Evolutionary conservation across 2,888 invertebrate genomes (phyloP), one percentile per base, ranked within the genome.

Genomic region (Conistra vaccinii): DNA sequence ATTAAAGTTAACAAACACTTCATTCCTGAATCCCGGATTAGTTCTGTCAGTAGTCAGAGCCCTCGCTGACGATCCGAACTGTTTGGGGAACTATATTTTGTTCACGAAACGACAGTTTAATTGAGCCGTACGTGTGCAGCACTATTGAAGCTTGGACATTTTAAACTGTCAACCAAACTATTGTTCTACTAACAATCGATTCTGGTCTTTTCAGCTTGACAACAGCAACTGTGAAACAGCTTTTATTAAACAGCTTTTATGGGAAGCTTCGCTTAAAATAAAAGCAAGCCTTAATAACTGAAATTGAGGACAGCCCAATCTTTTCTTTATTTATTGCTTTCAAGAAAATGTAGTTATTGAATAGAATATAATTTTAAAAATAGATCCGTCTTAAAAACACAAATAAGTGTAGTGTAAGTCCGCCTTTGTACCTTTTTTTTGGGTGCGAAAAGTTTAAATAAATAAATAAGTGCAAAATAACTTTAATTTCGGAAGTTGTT

Each of bases 181-280:
- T 84, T 80, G 81, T 81, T 71, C 42, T 32, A 45, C 84, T 78
- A 74, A 84, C 84, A 84, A 68, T 81, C 63, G 67, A 66, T 70
- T 63, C 58, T 58, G 63, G 55, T 62, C 42, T 63, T 79, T 73
- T 69, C 32, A 67, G 48, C 62, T 62, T 63, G 39, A 81, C 53
- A 39, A 60, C 39, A 29, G 63, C 32, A 42, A 57, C 65, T 61
- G 14, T 61, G 42, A 66, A 61, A 63, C 55, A 57, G 78, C 35
- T 70, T 80, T 82, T 70, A 66, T 65, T n/a, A 66, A 61, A 63
- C 55, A 57, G 78, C 35, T 70, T 80, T 82, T 70, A 66, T 65
- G 1, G 10, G 14, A 23, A 29, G 14, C 42, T 48, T 12, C 17
- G 17, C n/a, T 61, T 26, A 71, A 55, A 62, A 80, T 57, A 55